Conservation (phyloP, 2,113 vertebrate genomes). For the Cheilinus undulatus region DNA sequence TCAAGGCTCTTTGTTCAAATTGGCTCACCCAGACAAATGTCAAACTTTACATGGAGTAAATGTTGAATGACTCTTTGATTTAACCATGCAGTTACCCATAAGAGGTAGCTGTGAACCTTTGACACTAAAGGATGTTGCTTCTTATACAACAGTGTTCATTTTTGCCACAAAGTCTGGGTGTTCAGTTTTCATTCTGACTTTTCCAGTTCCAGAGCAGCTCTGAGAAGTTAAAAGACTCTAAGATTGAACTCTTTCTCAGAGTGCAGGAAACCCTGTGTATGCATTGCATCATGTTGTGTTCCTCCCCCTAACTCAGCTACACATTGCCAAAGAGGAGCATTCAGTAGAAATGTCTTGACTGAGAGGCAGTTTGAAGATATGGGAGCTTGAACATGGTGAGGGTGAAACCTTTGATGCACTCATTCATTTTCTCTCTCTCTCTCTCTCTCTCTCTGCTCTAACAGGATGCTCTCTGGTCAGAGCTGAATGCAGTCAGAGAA, state of each 20-base stretch:
- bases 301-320: not conserved
- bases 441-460: not conserved
- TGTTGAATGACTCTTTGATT: no score
- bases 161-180: not conserved
- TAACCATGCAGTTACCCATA: no score
- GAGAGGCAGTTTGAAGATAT: slow-evolving; percentile 9
- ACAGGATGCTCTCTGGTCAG: slow-evolving; percentile 1
- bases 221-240: not conserved
- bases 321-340: not conserved
- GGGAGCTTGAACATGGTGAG: not conserved
- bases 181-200: not conserved
- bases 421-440: not conserved
- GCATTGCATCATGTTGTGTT: slow-evolving; percentile 7
- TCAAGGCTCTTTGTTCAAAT: no score
- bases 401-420: slow-evolving; percentile 25
- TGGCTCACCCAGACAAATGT: no score
- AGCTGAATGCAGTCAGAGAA: not conserved
- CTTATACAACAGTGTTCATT: not conserved
- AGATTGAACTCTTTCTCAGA: not conserved
- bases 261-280: not conserved
- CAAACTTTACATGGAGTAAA: no score
- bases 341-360: not conserved
- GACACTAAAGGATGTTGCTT: no score
- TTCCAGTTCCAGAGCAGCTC: not conserved
- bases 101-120: no score